Conservation (phyloP, 2,113 vertebrate species). For the Centropus unirufus region DNA sequence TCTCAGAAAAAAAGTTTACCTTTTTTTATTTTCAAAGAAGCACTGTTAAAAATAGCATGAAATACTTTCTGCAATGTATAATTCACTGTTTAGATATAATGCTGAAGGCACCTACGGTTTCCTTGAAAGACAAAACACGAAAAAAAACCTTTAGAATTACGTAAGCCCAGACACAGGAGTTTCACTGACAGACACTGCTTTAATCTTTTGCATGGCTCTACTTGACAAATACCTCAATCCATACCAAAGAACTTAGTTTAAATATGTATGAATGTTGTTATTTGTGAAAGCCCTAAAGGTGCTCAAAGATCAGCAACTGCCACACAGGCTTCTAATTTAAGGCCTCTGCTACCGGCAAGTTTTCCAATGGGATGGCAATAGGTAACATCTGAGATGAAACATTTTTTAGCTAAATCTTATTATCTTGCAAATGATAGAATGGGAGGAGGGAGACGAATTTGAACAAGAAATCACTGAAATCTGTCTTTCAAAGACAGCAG, state of each 20-base stretch:
- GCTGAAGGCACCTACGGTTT: conserved; percentile 23
- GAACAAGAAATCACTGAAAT: conserved; percentile 2
- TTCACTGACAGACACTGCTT: conserved; percentile 12
- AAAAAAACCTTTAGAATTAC: not conserved
- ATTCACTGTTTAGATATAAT: conserved; percentile 25
- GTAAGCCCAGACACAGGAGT: not conserved
- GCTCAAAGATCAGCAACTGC: conserved; percentile 20
- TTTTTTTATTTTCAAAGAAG: conserved; percentile 35
- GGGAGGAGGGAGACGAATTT: not conserved
- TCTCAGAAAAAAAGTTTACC: not conserved
- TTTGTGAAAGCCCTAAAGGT: conserved; percentile 17
- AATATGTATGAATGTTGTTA: not conserved
- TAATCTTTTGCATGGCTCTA: conserved; percentile 13
- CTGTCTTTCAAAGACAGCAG: not conserved
- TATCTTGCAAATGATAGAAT: not conserved
- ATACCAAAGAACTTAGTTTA: not conserved
- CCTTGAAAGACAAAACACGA: not conserved
- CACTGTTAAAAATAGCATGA: conserved; percentile 40
- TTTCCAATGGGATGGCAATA: not conserved
- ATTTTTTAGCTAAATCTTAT: not conserved
- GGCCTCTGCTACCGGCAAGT: not conserved
- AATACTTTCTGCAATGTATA: conserved; percentile 35
- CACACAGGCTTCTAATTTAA: conserved; percentile 22
- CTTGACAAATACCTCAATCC: conserved; percentile 22
- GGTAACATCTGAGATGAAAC: not conserved